Conservation (phyloP, 2,797 vertebrate species). For the Pygocentrus nattereri region DNA sequence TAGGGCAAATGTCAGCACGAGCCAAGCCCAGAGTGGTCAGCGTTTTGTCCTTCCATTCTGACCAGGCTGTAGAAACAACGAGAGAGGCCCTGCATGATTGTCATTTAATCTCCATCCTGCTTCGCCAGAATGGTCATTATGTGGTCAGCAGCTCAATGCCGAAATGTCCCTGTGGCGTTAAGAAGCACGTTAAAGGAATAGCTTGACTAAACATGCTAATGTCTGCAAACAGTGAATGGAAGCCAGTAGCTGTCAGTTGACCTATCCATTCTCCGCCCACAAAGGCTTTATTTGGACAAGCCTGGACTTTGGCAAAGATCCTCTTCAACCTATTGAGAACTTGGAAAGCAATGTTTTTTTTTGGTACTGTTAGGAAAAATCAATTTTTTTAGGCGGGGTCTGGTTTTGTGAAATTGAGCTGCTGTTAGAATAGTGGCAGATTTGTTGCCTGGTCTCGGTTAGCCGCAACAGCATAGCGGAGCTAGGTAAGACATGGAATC, state of each 20-base stretch:
- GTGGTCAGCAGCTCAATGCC: background rate
- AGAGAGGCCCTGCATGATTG: conserved; percentile 2
- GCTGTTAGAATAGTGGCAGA: no score
- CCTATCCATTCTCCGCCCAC: background rate
- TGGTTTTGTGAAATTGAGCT: no score
- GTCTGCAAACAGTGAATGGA: background rate
- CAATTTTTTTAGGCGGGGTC: no score
- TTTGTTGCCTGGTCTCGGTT: no score
- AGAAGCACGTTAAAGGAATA: background rate
- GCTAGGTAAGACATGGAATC: no score
- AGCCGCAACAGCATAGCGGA: no score
- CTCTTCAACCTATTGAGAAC: no score
- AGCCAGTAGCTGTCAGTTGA: background rate
- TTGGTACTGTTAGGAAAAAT: no score
- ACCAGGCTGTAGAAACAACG: background rate
- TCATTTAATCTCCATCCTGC: conserved; percentile 1
- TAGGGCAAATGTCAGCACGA: conserved; percentile 51
- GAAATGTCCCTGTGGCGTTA: background rate
- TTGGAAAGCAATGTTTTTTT: no score
- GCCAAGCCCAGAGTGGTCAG: conserved; percentile 35
- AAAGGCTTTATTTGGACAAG: no score
- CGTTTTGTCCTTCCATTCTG: conserved; percentile 18
- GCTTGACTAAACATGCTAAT: background rate
- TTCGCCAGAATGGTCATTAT: background rate
- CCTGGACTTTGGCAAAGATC: no score